Conservation (phyloP, 2,888 invertebrate species). For the Spialia ferax region DNA sequence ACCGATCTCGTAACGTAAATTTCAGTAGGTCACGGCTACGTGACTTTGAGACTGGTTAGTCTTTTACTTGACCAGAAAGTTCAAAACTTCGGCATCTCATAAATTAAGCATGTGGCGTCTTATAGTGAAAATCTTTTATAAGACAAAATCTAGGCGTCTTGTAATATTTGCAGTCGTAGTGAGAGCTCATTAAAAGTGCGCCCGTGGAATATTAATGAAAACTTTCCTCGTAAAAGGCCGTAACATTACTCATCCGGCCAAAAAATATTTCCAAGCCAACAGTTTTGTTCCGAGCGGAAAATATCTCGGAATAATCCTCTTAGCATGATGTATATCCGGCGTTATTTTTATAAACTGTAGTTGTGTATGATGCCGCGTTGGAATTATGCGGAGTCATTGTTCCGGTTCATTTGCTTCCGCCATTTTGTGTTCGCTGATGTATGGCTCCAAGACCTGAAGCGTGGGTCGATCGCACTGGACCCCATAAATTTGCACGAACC, state of each 20-base stretch:
- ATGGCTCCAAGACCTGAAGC: constrained; percentile 35
- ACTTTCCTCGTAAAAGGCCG: constrained; percentile 32
- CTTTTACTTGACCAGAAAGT: background rate
- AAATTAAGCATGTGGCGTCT: background rate
- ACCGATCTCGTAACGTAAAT: background rate
- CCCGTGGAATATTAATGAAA: constrained; percentile 31
- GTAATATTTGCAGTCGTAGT: constrained; percentile 8
- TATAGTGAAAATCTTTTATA: background rate
- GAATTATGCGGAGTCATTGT: constrained; percentile 38
- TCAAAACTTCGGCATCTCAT: background rate
- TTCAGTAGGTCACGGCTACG: background rate
- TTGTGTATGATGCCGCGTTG: constrained; percentile 28
- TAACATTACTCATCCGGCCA: constrained; percentile 38
- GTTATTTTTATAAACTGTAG: constrained; percentile 39
- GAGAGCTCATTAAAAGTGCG: constrained; percentile 29
- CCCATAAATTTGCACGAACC: constrained; percentile 62
- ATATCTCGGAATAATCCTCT: constrained; percentile 38
- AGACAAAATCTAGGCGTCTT: background rate
- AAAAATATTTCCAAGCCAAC: constrained; percentile 38
- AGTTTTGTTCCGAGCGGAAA: constrained; percentile 32
- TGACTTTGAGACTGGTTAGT: background rate
- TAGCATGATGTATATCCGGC: constrained; percentile 39
- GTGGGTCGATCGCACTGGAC: constrained; percentile 44
- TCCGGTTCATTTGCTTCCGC: constrained; percentile 37
- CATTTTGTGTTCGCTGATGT: constrained; percentile 32